Base-by-base conservation (phyloP, 2,113 vertebrate species). In the Todiramphus saurophagus region DNA sequence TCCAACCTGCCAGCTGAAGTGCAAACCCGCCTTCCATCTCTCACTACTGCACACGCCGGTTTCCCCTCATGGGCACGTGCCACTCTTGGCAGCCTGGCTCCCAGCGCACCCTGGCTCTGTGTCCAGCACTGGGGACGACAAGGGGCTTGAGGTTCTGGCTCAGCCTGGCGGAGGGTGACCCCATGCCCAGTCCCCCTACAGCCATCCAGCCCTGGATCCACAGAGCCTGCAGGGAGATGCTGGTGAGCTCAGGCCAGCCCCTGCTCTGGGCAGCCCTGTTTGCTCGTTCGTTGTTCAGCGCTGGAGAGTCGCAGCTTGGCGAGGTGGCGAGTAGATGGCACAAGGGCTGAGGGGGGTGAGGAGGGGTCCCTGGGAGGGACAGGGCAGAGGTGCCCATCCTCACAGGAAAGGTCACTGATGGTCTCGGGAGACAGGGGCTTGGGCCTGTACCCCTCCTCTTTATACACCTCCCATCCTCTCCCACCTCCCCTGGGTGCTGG, bases 61-160 rank as follows among this genome's bases (percentile, higher is more conserved):
- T 27, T 5, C 13, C 33, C 13, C 63, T 43, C 1, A 0, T 62
- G 4, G 8, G 50, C 39, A 13, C 6, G 1, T 1, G 41, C 39
- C 0, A 0, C 3, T 63, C 43, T 14, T 28, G 28, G 59, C 53
- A 50, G 56, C 31, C 0, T 1, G 31, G 35, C n/a, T 50, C 25
- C 50, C 37, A 16, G 25, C 2, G 6, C 20, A 13, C 18, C 31
- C 67, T 8, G 2, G 56, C 39, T 76, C 51, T 0, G 0, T 6
- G 53, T 28, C 16, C 9, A 2, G n/a, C 14, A 28, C 41, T 3
- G 2, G 21, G 41, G 31, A 25, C 20, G 10, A 30, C 1, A 16
- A 77, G 35, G 35, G 63, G 6, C 48, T 23, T 13, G 44, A 41
- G 35, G 19, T 6, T 30, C 51, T 6, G 1, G 30, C 51, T 59